A percentile compares a stretch with the other conserved stretches of the same genome.
Conservation (phyloP, 2,113 vertebrate species). For the Oncorhynchus masou region DNA sequence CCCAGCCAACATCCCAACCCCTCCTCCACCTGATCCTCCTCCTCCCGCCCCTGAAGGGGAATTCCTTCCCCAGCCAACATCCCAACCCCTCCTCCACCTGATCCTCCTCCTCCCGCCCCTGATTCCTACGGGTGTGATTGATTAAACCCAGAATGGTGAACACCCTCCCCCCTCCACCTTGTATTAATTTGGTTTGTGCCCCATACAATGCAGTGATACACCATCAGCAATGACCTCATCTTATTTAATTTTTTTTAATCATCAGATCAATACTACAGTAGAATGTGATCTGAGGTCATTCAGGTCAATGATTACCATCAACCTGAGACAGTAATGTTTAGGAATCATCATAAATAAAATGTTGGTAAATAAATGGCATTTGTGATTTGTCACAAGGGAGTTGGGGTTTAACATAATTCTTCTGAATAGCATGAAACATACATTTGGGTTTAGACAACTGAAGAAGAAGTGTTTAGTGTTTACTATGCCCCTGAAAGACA, state of each 20-base stretch:
- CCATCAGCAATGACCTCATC: background rate
- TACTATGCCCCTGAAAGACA: background rate
- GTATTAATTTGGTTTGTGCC: constrained; percentile 43
- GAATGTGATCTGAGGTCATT: background rate
- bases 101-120: constrained; percentile 14
- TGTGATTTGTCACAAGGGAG: background rate
- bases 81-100: constrained; percentile 13
- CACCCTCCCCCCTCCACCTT: constrained; percentile 6
- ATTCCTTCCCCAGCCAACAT: constrained; percentile 10
- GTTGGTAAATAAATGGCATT: background rate
- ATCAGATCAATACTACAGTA: no score
- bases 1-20: constrained; percentile 11
- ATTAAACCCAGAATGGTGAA: constrained; percentile 46
- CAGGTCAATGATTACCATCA: background rate
- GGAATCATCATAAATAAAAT: background rate
- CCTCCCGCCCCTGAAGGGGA: constrained; percentile 31
- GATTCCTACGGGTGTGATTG: constrained; percentile 54
- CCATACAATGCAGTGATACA: background rate
- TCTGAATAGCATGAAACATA: no score
- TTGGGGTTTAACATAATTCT: background rate
- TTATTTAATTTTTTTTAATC: background rate
- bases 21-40: constrained; percentile 8
- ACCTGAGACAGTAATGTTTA: no score
- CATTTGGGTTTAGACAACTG: no score
- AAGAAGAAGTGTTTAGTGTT: background rate